phyloP scores from a whole-genome alignment of 2,113 vertebrate species.

The Poecile atricapillus region DNA sequence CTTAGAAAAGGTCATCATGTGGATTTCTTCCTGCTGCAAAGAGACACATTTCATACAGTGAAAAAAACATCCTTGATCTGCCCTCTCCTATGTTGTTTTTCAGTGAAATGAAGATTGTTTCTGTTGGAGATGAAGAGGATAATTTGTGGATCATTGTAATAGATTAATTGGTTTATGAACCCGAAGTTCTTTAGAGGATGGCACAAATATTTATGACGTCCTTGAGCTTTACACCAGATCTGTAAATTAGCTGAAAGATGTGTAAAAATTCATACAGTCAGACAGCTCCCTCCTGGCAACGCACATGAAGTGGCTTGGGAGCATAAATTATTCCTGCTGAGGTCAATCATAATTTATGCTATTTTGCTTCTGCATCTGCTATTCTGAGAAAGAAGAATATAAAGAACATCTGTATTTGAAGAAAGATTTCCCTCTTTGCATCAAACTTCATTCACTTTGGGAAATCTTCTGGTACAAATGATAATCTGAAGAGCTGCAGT shows the following conservation, averaged over 20 bases:
- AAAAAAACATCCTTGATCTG: background rate
- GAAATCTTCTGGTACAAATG: background rate
- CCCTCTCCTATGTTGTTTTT: background rate
- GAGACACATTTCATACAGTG: background rate
- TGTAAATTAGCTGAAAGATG: conserved; percentile 55
- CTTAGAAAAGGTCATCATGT: background rate
- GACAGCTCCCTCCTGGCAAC: conserved; percentile 34
- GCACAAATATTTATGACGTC: conserved; percentile 42
- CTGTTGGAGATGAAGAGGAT: background rate
- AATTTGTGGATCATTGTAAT: background rate
- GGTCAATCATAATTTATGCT: conserved; percentile 51
- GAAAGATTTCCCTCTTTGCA: background rate
- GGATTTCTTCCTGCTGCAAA: background rate
- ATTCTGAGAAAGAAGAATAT: background rate
- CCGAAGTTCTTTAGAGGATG: background rate
- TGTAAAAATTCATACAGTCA: conserved; percentile 43
- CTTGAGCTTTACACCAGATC: conserved; percentile 24
- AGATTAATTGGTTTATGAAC: conserved; percentile 1
- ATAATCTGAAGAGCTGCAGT: background rate
- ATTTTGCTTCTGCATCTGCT: conserved; percentile 33
- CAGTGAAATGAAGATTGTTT: background rate
- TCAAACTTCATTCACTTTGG: background rate
- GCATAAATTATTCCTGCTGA: conserved; percentile 43
- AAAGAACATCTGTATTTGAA: conserved; percentile 25
- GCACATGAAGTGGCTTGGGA: conserved; percentile 20